These are phyloP conservation scores for Notarius quadriscutis DNA, from an alignment of 2,113 vertebrate species.

Conservation along the genomic window DNA sequence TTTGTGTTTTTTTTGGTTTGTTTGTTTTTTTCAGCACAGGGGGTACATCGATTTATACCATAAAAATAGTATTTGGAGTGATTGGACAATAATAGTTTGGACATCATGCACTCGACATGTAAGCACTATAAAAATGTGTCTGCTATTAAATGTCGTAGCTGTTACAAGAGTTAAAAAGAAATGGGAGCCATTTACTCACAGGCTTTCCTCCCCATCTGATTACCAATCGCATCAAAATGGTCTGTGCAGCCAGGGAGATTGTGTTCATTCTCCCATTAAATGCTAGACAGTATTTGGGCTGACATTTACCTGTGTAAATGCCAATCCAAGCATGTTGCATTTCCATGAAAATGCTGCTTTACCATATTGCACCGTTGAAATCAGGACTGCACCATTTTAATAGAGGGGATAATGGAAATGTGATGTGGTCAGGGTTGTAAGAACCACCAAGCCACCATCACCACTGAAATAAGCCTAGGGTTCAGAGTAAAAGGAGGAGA, in stretches of 20 bases:
- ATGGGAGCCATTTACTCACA: conserved; percentile 12
- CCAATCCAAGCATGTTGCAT: conserved; percentile 23
- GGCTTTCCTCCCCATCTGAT: conserved; percentile 33
- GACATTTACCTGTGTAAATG: conserved; percentile 58
- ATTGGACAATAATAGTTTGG: not conserved
- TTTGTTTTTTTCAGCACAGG: not conserved
- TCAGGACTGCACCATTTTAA: conserved; percentile 13
- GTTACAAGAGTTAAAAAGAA: conserved; percentile 13
- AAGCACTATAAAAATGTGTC: not conserved
- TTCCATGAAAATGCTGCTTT: conserved; percentile 46
- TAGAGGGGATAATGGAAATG: conserved; percentile 14
- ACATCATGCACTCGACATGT: conserved; percentile 6
- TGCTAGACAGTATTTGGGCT: conserved; percentile 39
- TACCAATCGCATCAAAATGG: conserved; percentile 51
- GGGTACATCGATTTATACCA: not conserved
- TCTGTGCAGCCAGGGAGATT: conserved; percentile 45
- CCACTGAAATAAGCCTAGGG: not conserved
- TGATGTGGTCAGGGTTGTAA: not conserved
- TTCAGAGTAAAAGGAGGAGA: not conserved
- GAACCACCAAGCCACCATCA: not conserved
- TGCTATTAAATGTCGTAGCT: conserved; percentile 48
- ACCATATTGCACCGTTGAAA: conserved; percentile 6
- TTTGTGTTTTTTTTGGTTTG: not conserved
- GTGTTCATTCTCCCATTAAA: conserved; percentile 45
- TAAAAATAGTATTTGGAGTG: not conserved